Evolutionary conservation across 2,888 invertebrate genomes (phyloP).

Genomic region (Cylindroiulus punctatus): DNA sequence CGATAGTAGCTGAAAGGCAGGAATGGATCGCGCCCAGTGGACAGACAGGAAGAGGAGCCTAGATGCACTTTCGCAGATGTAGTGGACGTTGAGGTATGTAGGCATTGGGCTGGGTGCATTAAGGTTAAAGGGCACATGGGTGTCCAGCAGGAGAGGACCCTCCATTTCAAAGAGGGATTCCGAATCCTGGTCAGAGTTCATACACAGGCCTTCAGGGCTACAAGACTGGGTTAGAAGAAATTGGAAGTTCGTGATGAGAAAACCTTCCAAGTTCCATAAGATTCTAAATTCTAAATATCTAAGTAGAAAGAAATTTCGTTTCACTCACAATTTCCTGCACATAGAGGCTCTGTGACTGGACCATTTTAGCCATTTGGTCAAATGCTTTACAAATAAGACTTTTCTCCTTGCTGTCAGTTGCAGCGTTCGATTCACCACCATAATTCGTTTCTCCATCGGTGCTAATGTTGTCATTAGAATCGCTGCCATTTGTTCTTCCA

Average conservation of each 20-base stretch:
- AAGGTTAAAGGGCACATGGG: conserved; percentile 78
- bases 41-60: conserved; percentile 88
- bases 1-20: conserved; percentile 83
- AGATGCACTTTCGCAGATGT: conserved; percentile 94
- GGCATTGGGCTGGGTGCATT: conserved; percentile 82
- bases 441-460: conserved; percentile 69
- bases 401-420: conserved; percentile 74
- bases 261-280: not conserved
- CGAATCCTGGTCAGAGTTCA: conserved; percentile 51
- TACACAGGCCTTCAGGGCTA: conserved; percentile 44
- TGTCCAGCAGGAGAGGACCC: conserved; percentile 76
- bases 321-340: conserved; percentile 55
- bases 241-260: not conserved
- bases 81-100: conserved; percentile 91
- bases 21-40: conserved; percentile 88
- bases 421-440: conserved; percentile 70
- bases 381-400: conserved; percentile 77
- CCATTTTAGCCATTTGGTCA: conserved; percentile 75
- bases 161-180: conserved; percentile 56
- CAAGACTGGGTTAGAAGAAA: conserved; percentile 54
- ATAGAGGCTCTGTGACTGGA: conserved; percentile 58
- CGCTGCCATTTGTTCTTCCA: conserved; percentile 65
- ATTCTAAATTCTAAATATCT: not conserved
- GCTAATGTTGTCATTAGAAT: conserved; percentile 71
- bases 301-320: not conserved